Base-by-base conservation (phyloP, 2,888 invertebrate genomes). In the Volucella zonaria region DNA sequence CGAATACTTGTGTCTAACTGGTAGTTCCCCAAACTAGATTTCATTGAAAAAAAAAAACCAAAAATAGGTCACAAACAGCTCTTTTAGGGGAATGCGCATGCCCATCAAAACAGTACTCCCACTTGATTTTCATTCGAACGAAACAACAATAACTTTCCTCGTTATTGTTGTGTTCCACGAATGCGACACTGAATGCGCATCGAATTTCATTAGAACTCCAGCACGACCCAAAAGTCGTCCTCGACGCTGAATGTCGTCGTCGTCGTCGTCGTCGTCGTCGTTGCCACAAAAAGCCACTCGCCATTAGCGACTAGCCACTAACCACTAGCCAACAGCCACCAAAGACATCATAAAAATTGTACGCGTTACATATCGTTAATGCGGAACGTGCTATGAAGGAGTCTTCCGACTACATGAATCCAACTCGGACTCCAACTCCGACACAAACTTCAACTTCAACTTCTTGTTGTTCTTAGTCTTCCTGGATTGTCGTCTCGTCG, bases 141-240 rank as follows among this genome's bases (percentile, higher is more conserved):
- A 31, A 31, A 31, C 31, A 6, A 2, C 31, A 31, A 31, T 31
- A 31, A 31, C 31, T 31, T 6, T 31, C 31, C 31, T 31, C 31
- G 3, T 31, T 31, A 49, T 59, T 71, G 49, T 62, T 66, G 15
- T 66, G 64, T 78, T 78, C 68, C 78, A 14, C 12, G 51, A 71
- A 71, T 15, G 43, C 49, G 23, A 42, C 56, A 77, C 61, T 62
- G 40, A 62, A 70, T 70, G 70, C 64, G 78, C 78, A 66, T 78
- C 58, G 11, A 71, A 71, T 78, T 78, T 78, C 71, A 71, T 14
- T 58, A 78, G 70, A 64, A 78, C 62, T 40, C 43, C 47, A 54
- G 3, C 45, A 62, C 45, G 43, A 42, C 51, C 43, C n/a, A 42
- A 10, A n/a, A 58, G 47, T 54, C 11, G 38, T 14, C 42, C 31